A percentile compares a stretch with the other conserved stretches of the same genome.
phyloP scores from a whole-genome alignment of 1,140 invertebrate species.

The Panulirus ornatus region DNA sequence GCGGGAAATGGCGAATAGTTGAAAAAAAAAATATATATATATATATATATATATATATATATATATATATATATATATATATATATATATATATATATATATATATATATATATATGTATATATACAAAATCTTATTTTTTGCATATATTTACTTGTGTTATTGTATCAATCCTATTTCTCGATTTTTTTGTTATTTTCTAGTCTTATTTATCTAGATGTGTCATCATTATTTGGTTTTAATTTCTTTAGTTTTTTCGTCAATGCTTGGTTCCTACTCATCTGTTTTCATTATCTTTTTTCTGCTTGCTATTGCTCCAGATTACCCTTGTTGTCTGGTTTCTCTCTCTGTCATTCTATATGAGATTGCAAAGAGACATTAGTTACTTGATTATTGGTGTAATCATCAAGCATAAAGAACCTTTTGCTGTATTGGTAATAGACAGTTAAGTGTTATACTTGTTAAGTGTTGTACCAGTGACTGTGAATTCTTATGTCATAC shows the following conservation, averaged over 20 bases:
- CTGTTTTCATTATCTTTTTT: neutral
- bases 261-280: neutral
- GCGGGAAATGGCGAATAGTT: no score
- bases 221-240: neutral
- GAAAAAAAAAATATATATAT: neutral
- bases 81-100: conserved; percentile 49
- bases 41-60: neutral
- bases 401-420: no score
- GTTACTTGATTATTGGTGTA: no score
- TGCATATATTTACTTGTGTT: neutral
- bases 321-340: no score
- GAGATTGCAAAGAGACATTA: no score
- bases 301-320: no score
- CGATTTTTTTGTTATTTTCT: neutral
- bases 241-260: neutral
- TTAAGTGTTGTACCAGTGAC: no score
- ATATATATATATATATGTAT: conserved; percentile 38
- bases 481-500: no score
- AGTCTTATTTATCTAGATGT: neutral
- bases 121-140: conserved; percentile 12
- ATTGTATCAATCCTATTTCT: neutral
- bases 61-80: conserved; percentile 40
- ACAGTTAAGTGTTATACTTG: no score
- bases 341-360: no score
- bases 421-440: no score